phyloP scores from a whole-genome alignment of 64 coral and sea anemone genomes.

The Platygyra sinensis region DNA sequence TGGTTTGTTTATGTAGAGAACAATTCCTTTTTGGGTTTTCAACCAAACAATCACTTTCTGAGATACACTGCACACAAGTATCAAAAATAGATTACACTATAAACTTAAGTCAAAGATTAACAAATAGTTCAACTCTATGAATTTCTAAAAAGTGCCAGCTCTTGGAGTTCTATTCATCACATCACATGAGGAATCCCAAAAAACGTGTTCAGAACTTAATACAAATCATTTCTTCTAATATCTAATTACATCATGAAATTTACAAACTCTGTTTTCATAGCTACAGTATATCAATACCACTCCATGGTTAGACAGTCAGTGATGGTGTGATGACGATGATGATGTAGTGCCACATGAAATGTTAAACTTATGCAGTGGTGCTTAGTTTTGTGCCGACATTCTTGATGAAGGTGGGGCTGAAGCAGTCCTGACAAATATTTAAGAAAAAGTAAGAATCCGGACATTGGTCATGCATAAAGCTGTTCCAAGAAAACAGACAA shows the following conservation, averaged over 20 bases:
- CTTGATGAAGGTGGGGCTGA: constrained; percentile 57
- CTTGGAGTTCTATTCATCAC: not conserved
- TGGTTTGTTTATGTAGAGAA: not conserved
- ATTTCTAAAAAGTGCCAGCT: not conserved
- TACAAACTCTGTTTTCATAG: not conserved
- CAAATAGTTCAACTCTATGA: not conserved
- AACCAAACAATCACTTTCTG: not conserved
- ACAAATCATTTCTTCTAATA: not conserved
- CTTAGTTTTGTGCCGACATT: constrained; percentile 63
- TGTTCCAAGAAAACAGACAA: too few species aligned
- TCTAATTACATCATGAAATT: not conserved
- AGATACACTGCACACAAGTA: not conserved
- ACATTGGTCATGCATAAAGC: too few species aligned
- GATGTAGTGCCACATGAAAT: not conserved
- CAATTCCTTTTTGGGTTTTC: not conserved
- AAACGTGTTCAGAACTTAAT: not conserved
- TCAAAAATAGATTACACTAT: not conserved
- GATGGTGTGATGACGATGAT: not conserved
- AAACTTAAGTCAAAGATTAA: not conserved
- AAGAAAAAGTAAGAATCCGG: constrained; percentile 1
- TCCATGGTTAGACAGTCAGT: not conserved
- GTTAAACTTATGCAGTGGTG: constrained; percentile 50
- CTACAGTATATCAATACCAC: not conserved
- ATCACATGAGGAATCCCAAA: not conserved
- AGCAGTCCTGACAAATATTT: constrained; percentile 37